These are phyloP conservation scores for Corapipo altera DNA, from an alignment of 2,113 vertebrate genomes.

Conservation along the genomic window DNA sequence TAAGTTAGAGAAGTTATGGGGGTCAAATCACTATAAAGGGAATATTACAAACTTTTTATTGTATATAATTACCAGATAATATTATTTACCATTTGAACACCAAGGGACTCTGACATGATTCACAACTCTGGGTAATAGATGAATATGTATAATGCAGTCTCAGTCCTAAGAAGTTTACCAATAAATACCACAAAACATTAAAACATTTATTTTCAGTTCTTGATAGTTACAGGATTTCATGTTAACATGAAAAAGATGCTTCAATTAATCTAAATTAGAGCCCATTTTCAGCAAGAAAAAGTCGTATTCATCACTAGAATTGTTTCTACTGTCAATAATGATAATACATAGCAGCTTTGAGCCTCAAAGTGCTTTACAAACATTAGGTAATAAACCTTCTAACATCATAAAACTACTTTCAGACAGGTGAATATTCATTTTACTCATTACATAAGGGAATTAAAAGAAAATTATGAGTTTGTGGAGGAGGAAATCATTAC, in stretches of 20 bases:
- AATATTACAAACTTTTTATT: background rate
- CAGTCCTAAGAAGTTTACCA: background rate
- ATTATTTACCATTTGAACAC: background rate
- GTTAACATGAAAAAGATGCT: background rate
- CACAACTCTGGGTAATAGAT: background rate
- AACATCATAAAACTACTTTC: background rate
- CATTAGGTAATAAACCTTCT: background rate
- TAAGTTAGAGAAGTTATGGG: background rate
- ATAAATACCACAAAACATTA: background rate
- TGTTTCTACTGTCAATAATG: background rate
- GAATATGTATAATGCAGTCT: background rate
- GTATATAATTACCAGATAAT: background rate
- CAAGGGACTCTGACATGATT: background rate
- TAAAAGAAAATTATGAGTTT: background rate
- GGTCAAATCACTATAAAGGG: background rate
- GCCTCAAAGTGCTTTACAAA: background rate
- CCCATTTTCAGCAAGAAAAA: background rate
- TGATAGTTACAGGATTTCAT: background rate
- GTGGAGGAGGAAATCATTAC: background rate
- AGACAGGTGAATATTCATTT: background rate
- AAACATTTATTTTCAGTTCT: background rate
- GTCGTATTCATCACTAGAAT: background rate
- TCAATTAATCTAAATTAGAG: constrained; percentile 11
- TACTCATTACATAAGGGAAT: background rate
- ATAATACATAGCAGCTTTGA: background rate